Evolutionary conservation across 2,797 vertebrate genomes (phyloP).

Genomic region (Bovichtus variegatus): DNA sequence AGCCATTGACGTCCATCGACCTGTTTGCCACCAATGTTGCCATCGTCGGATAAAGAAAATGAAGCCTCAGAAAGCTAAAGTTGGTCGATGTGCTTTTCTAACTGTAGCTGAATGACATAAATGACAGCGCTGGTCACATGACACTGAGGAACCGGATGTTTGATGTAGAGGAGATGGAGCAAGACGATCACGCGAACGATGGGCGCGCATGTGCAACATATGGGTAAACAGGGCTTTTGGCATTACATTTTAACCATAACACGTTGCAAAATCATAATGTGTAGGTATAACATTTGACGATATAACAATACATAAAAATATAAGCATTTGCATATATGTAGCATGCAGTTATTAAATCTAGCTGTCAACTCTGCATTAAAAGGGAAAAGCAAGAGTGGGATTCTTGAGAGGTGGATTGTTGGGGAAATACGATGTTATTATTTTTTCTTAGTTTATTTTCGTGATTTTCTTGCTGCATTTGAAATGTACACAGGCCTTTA

Average conservation of each 20-base stretch:
- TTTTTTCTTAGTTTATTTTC: neutral
- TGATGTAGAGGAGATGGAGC: neutral
- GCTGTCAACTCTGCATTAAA: neutral
- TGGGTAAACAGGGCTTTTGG: neutral
- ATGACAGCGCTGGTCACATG: conserved; percentile 69
- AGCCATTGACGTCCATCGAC: conserved; percentile 82
- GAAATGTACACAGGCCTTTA: too few relatives aligned
- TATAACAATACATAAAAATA: neutral
- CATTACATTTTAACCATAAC: neutral
- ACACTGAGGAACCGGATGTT: conserved; percentile 70
- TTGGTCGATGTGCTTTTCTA: conserved; percentile 26
- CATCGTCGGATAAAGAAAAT: conserved; percentile 67
- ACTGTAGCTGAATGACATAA: conserved; percentile 15
- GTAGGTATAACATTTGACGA: neutral
- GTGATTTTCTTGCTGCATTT: neutral
- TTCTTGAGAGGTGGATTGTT: neutral
- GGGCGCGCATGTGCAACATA: neutral
- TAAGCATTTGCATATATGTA: neutral
- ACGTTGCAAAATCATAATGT: neutral
- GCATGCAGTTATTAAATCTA: neutral
- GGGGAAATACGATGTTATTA: neutral
- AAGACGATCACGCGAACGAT: too few relatives aligned
- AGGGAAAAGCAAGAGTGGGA: neutral
- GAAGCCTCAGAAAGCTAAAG: conserved; percentile 2
- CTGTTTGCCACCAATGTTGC: conserved; percentile 83